A percentile compares a stretch with the other conserved stretches of the same genome.
These are phyloP conservation scores for Caenorhabditis wallacei DNA, from an alignment of 2,888 invertebrate genomes.

Conservation along the genomic window DNA sequence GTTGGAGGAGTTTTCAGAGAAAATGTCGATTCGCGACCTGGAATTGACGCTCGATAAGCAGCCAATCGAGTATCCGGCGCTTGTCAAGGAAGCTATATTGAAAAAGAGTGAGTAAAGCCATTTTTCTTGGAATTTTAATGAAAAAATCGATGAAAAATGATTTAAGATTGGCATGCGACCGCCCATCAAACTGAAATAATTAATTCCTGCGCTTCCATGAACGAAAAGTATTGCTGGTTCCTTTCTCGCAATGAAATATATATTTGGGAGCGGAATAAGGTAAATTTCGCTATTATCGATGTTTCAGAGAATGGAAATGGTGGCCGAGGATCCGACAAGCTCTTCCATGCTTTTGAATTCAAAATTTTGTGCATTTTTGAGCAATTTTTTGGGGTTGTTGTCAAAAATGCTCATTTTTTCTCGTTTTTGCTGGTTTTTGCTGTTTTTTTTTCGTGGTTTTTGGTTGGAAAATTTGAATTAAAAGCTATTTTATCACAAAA, in stretches of 20 bases:
- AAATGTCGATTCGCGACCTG: conserved; percentile 28
- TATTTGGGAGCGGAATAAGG: conserved; percentile 55
- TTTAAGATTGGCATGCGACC: conserved; percentile 51
- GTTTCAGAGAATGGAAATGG: too few relatives aligned
- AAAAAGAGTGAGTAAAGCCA: conserved; percentile 43
- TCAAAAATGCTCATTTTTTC: too few relatives aligned
- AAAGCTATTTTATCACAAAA: too few relatives aligned
- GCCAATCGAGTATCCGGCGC: conserved; percentile 64
- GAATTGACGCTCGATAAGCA: conserved; percentile 57
- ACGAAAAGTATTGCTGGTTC: conserved; percentile 63
- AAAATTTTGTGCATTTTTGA: too few relatives aligned
- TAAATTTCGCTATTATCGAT: too few relatives aligned
- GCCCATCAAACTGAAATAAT: conserved; percentile 49
- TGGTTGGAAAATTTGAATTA: too few relatives aligned
- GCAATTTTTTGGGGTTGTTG: too few relatives aligned
- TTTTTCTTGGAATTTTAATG: background rate
- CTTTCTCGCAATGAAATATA: conserved; percentile 53
- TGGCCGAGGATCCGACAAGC: background rate
- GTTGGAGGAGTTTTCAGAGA: background rate
- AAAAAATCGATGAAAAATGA: background rate
- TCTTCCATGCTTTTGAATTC: background rate
- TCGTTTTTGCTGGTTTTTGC: too few relatives aligned
- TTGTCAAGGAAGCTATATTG: conserved; percentile 64
- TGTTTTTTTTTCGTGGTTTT: too few relatives aligned
- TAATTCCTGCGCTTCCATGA: conserved; percentile 57